Conservation (phyloP, 2,113 vertebrate species). For the Rattus norvegicus region GRCr8 NC_086035.1:27110001-27110500, state of each 20-base stretch:
- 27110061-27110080: not conserved
- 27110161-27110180: not conserved
- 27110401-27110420: slow-evolving; percentile 83
- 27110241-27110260: slow-evolving; percentile 74
- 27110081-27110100: not conserved
- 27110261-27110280: slow-evolving; percentile 46
- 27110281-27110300: slow-evolving; percentile 74
- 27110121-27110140: not conserved
- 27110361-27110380: slow-evolving; percentile 76
- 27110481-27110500: slow-evolving; percentile 3
- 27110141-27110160: not conserved
- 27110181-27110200: slow-evolving; percentile 37
- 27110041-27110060: not conserved
- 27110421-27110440: slow-evolving; percentile 68
- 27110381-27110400: slow-evolving; percentile 86
- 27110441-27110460: not conserved
- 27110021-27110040: not conserved
- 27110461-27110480: not conserved
- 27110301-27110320: slow-evolving; percentile 74
- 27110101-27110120: not conserved
- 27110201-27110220: slow-evolving; percentile 53
- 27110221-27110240: slow-evolving; percentile 73
- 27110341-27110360: slow-evolving; percentile 74
- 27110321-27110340: slow-evolving; percentile 80
- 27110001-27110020: not conserved